phyloP scores from a whole-genome alignment of 1,140 invertebrate genomes.

The Aphelinus certus region DNA sequence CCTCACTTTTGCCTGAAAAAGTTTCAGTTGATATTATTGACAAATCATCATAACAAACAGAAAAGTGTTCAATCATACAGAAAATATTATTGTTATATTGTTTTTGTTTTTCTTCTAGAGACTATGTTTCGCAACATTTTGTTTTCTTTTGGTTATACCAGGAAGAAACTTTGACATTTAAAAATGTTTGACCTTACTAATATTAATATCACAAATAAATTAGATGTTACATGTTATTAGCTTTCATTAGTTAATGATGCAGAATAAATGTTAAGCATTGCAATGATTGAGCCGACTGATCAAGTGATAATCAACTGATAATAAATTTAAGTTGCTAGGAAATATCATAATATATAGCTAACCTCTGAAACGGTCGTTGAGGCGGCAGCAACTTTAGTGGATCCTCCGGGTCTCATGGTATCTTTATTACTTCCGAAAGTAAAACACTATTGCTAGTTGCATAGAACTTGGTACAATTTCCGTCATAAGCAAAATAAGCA shows the following conservation, averaged over 20 bases:
- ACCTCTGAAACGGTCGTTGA: constrained; percentile 52
- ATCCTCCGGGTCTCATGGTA: constrained; percentile 57
- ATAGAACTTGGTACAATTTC: neutral
- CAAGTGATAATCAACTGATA: neutral
- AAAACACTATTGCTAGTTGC: neutral
- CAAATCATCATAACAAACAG: neutral
- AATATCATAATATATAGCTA: constrained; percentile 40
- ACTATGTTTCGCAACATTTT: no score
- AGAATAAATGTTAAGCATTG: neutral
- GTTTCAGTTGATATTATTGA: constrained; percentile 1
- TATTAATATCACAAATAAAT: neutral
- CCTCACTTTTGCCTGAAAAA: constrained; percentile 56
- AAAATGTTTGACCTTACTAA: neutral
- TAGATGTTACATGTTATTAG: no score
- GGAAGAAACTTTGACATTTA: neutral
- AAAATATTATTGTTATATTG: no score
- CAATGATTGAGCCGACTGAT: neutral
- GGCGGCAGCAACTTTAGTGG: constrained; percentile 49
- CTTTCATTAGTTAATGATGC: neutral
- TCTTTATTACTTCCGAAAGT: constrained; percentile 15
- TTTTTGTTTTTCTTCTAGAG: neutral
- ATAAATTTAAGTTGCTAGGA: neutral
- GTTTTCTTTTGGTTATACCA: neutral
- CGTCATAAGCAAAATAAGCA: neutral
- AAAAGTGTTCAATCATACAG: neutral